Percentiles rank a stretch among this genome's conserved stretches.
Conservation (phyloP, 2,797 vertebrate species). For the Catostomus latipinnis region DNA sequence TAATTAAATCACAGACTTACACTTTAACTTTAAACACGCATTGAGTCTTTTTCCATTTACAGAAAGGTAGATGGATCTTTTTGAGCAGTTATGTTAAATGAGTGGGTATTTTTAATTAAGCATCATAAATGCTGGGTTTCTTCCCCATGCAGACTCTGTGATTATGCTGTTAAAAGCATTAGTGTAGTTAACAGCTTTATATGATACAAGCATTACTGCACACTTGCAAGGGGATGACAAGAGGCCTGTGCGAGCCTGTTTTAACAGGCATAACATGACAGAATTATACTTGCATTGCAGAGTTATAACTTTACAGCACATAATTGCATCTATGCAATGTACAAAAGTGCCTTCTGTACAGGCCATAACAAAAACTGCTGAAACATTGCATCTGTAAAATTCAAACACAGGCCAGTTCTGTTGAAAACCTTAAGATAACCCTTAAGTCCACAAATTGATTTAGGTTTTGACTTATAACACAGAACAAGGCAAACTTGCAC, state of each 20-base stretch:
- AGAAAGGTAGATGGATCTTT: slow-evolving; percentile 36
- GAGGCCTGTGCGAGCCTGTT: slow-evolving; percentile 36
- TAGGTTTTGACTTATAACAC: no score
- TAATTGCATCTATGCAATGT: not conserved
- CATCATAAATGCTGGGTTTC: slow-evolving; percentile 54
- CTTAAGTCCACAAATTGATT: no score
- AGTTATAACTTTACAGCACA: slow-evolving; percentile 15
- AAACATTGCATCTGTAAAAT: not conserved
- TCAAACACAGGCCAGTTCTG: not conserved
- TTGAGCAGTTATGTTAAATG: slow-evolving; percentile 37
- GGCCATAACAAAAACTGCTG: slow-evolving; percentile 1
- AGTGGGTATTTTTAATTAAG: slow-evolving; percentile 57
- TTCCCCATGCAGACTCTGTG: slow-evolving; percentile 47
- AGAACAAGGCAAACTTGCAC: no score
- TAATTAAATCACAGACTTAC: slow-evolving; percentile 54
- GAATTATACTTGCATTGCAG: slow-evolving; percentile 3
- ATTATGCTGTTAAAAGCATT: slow-evolving; percentile 56
- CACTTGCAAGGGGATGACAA: slow-evolving; percentile 37
- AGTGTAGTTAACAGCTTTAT: slow-evolving; percentile 49
- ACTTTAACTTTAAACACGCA: slow-evolving; percentile 9
- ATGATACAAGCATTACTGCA: slow-evolving; percentile 45
- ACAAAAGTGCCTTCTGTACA: not conserved
- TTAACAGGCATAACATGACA: not conserved
- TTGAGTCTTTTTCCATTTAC: slow-evolving; percentile 44
- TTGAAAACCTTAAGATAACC: no score